A percentile compares a stretch with the other conserved stretches of the same genome.
Evolutionary conservation across 2,888 invertebrate genomes (phyloP).

Genomic region (Euphydryas editha): DNA sequence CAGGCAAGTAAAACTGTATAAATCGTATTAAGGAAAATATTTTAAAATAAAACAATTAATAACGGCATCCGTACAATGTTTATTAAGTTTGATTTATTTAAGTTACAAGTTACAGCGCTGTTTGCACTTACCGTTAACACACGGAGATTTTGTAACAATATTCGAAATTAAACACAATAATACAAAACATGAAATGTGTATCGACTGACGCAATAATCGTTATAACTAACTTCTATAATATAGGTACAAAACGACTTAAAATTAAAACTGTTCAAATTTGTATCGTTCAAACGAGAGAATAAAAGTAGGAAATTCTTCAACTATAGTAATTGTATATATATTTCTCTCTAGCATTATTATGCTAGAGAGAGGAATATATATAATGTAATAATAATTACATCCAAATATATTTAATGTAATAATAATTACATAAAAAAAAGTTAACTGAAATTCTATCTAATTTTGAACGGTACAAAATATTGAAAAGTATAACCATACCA

Average conservation of each 20-base stretch:
- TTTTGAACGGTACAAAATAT: constrained; percentile 1
- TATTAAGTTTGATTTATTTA: constrained; percentile 43
- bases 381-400: not conserved
- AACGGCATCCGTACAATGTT: constrained; percentile 57
- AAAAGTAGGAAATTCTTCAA: too few relatives aligned
- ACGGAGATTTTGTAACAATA: not conserved
- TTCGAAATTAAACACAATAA: not conserved
- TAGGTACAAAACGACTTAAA: constrained; percentile 17
- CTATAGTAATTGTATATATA: too few relatives aligned
- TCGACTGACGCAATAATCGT: constrained; percentile 9
- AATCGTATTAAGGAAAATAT: not conserved
- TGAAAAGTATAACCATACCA: not conserved
- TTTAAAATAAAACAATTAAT: constrained; percentile 38
- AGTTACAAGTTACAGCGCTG: constrained; percentile 36
- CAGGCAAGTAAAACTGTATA: too few relatives aligned
- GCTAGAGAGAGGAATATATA: too few relatives aligned
- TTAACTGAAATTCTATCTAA: not conserved
- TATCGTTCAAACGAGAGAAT: not conserved
- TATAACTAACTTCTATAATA: constrained; percentile 21
- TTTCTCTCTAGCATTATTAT: too few relatives aligned
- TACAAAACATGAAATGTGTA: not conserved
- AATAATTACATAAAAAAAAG: not conserved
- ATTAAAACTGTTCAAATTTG: constrained; percentile 10
- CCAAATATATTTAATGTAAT: not conserved
- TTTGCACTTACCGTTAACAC: not conserved